Evolutionary conservation across 1,140 invertebrate genomes (phyloP).

Genomic region (Artemia franciscana): DNA sequence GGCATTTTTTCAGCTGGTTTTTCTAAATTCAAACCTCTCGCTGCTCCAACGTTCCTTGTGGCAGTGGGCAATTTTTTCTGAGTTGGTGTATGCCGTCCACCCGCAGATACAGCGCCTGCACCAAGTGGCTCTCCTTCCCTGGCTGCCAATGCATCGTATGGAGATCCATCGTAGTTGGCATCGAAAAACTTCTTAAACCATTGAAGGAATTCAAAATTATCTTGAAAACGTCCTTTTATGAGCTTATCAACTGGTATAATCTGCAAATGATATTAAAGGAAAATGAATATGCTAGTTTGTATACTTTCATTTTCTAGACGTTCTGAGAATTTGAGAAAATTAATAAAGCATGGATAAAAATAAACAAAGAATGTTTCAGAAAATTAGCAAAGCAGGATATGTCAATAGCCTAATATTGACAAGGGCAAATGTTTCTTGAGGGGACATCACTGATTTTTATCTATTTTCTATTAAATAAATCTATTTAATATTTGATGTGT

Average conservation of each 20-base stretch:
- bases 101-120: constrained; percentile 17
- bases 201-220: constrained; percentile 99
- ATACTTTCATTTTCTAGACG: no score
- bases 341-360: no score
- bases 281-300: no score
- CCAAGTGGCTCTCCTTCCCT: constrained; percentile 48
- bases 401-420: no score
- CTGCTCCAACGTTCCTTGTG: neutral
- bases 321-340: no score
- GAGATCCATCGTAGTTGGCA: constrained; percentile 89
- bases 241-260: constrained; percentile 91
- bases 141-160: constrained; percentile 73
- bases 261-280: constrained; percentile 31
- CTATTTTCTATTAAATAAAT: no score
- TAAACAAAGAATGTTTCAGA: no score
- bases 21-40: neutral
- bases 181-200: constrained; percentile 99
- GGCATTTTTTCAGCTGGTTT: no score
- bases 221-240: constrained; percentile 92
- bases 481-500: no score
- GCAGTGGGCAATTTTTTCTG: constrained; percentile 11
- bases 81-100: constrained; percentile 17
- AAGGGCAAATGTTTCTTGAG: no score
- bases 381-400: no score
- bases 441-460: no score